phyloP scores from a whole-genome alignment of 2,888 invertebrate species.

The Petrolisthes manimaculis region DNA sequence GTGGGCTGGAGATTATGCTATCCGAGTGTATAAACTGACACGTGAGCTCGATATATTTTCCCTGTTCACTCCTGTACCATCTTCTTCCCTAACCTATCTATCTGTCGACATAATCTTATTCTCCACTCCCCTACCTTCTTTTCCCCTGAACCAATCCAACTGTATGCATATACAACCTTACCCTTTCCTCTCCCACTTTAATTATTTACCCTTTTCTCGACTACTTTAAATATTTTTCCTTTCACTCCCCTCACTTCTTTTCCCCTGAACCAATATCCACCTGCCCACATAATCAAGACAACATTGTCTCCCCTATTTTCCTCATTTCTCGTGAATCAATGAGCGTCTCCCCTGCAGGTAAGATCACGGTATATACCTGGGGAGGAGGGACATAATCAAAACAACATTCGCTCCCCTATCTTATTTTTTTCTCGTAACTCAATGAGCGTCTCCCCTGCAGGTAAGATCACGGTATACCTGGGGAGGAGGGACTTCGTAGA shows the following conservation, averaged over 20 bases:
- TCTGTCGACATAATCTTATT: not conserved
- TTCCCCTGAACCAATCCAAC: no score
- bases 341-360: slow-evolving; percentile 34
- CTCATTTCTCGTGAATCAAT: not conserved
- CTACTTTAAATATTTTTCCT: not conserved
- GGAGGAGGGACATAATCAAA: slow-evolving; percentile 59
- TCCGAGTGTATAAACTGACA: no score
- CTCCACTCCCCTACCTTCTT: not conserved
- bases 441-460: slow-evolving; percentile 1
- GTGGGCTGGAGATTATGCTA: no score
- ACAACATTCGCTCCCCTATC: not conserved
- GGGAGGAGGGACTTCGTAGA: slow-evolving; percentile 65
- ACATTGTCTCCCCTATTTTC: not conserved
- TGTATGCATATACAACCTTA: no score
- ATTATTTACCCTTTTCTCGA: not conserved
- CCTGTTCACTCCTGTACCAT: not conserved
- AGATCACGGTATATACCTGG: slow-evolving; percentile 65
- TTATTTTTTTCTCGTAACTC: not conserved
- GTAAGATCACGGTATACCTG: slow-evolving; percentile 64
- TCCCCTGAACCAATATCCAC: not conserved
- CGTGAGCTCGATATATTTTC: no score
- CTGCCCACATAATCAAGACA: not conserved
- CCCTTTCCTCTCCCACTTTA: not conserved
- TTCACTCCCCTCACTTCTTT: not conserved
- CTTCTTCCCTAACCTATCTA: not conserved